A percentile compares a stretch with the other conserved stretches of the same genome.
phyloP scores from a whole-genome alignment of 2,888 invertebrate genomes.

The Anoncus sp. region DNA sequence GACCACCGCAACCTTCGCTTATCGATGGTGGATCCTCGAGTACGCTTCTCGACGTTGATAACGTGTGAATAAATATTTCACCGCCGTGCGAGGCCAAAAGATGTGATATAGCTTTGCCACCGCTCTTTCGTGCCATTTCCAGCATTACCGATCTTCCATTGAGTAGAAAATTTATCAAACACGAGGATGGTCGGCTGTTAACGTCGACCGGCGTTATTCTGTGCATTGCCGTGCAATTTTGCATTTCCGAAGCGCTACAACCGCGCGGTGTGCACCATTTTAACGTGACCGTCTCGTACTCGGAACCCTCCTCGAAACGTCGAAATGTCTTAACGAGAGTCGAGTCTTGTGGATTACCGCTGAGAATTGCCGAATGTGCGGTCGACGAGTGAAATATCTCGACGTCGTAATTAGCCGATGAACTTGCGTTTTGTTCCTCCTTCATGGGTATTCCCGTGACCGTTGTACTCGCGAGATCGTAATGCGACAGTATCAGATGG shows the following conservation, averaged over 20 bases:
- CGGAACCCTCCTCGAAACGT: constrained; percentile 86
- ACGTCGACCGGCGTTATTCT: constrained; percentile 98
- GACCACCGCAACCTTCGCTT: constrained; percentile 96
- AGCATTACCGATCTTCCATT: constrained; percentile 96
- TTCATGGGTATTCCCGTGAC: constrained; percentile 99
- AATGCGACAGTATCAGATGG: constrained; percentile 92
- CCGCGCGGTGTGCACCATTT: constrained; percentile 99
- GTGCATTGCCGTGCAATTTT: constrained; percentile 93
- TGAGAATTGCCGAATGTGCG: constrained; percentile 93
- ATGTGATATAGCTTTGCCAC: constrained; percentile 95
- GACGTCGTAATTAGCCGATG: constrained; percentile 99
- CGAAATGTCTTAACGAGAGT: constrained; percentile 87
- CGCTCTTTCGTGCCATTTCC: constrained; percentile 94
- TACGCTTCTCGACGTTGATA: constrained; percentile 93
- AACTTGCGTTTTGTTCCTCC: constrained; percentile 99
- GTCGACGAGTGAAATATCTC: constrained; percentile 96
- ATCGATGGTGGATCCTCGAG: constrained; percentile 98
- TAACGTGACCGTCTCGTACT: constrained; percentile 93
- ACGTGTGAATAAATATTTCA: constrained; percentile 97
- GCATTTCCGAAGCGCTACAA: constrained; percentile 91
- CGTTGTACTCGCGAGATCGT: constrained; percentile 96
- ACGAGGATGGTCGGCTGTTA: constrained; percentile 98
- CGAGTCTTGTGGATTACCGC: constrained; percentile 86
- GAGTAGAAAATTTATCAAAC: constrained; percentile 98
- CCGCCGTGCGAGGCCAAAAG: constrained; percentile 97